Percentiles rank a stretch among this genome's conserved stretches.
phyloP scores from a whole-genome alignment of 2,888 invertebrate genomes.

The Tillus elongatus region DNA sequence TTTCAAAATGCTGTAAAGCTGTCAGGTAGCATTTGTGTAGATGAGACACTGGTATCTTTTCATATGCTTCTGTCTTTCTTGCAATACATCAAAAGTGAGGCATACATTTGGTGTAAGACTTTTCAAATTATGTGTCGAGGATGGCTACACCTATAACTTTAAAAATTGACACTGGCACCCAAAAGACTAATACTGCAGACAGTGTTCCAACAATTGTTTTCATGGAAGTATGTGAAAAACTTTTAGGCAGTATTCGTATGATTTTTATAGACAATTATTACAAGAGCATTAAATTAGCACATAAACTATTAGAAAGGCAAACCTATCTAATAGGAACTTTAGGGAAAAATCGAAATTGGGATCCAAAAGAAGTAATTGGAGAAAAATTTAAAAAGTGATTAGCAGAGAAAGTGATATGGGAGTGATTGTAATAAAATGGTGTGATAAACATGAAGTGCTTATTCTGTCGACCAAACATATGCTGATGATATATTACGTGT shows the following conservation, averaged over 20 bases:
- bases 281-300: no score
- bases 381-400: conserved; percentile 3
- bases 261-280: no score
- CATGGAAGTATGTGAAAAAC: not conserved
- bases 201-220: conserved; percentile 19
- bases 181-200: no score
- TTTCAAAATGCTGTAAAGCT: not conserved
- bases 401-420: conserved; percentile 11
- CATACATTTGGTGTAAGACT: not conserved
- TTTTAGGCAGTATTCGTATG: not conserved
- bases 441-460: conserved; percentile 11
- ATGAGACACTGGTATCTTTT: not conserved
- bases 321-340: conserved; percentile 11
- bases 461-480: conserved; percentile 10
- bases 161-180: not conserved
- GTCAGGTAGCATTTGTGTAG: not conserved
- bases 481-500: conserved; percentile 10
- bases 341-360: not conserved
- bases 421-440: conserved; percentile 12
- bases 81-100: not conserved
- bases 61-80: not conserved
- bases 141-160: not conserved
- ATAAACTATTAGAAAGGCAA: conserved; percentile 1
- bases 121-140: not conserved
- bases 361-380: not conserved